A percentile compares a stretch with the other conserved stretches of the same genome.
phyloP scores from a whole-genome alignment of 2,113 vertebrate species.

The Bujurquina vittata region DNA sequence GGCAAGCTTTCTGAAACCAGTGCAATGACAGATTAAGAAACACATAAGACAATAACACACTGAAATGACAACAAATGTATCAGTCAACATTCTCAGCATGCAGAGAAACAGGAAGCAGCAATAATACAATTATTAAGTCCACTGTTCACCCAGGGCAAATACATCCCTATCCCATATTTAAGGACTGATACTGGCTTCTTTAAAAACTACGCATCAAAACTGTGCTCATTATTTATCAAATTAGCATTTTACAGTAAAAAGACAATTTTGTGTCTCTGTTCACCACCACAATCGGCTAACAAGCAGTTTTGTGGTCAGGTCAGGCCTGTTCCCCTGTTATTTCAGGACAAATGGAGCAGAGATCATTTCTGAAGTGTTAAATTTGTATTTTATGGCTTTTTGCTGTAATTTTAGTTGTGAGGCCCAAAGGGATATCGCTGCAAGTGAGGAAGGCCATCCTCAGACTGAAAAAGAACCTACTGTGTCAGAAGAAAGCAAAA shows the following conservation, averaged over 20 bases:
- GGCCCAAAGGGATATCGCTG: too few relatives aligned
- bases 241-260: background rate
- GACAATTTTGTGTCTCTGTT: background rate
- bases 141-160: background rate
- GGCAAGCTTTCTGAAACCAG: background rate
- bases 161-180: background rate
- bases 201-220: background rate
- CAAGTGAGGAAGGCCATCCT: too few relatives aligned
- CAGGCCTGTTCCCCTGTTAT: too few relatives aligned
- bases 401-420: too few relatives aligned
- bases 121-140: background rate
- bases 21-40: background rate
- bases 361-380: too few relatives aligned
- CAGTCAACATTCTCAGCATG: background rate
- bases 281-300: background rate
- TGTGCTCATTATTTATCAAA: background rate
- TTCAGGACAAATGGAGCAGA: too few relatives aligned
- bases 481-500: too few relatives aligned
- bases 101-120: background rate
- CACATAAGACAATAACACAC: background rate
- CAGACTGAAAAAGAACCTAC: too few relatives aligned
- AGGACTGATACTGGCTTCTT: background rate
- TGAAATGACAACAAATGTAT: background rate
- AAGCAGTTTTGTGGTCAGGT: too few relatives aligned
- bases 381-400: too few relatives aligned